phyloP scores from a whole-genome alignment of 2,797 vertebrate genomes.

The Gymnothorax reevesii region DNA sequence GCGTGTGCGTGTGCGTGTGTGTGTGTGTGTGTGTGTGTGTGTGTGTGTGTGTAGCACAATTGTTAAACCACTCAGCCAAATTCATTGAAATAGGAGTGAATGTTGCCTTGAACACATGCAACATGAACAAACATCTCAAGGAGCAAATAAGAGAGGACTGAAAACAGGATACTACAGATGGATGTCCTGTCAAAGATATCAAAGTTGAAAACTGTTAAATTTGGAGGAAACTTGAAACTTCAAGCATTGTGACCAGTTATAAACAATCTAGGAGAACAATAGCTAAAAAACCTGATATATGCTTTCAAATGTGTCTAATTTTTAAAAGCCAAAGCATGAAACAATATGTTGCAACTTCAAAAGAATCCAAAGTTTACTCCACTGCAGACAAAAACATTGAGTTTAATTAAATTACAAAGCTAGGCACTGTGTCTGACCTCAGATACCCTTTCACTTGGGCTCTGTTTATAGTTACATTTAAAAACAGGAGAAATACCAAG shows the following conservation, averaged over 20 bases:
- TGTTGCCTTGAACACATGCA: neutral
- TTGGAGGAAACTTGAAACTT: neutral
- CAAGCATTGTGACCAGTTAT: neutral
- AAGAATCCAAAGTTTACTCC: neutral
- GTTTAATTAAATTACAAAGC: neutral
- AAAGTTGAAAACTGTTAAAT: neutral
- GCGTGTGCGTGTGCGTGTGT: too few species aligned
- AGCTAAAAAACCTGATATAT: neutral
- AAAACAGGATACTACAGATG: neutral
- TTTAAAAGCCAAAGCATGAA: neutral
- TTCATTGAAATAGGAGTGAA: conserved; percentile 4
- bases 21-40: too few species aligned
- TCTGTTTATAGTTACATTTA: neutral
- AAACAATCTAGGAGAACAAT: conserved; percentile 2
- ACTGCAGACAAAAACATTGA: neutral
- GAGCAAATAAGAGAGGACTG: neutral
- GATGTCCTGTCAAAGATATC: neutral
- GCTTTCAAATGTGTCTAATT: neutral
- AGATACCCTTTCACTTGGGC: neutral
- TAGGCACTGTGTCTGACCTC: neutral
- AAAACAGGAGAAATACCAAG: too few species aligned
- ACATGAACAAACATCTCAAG: neutral
- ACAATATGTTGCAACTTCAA: neutral
- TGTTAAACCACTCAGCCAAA: neutral
- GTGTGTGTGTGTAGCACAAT: neutral